Base-by-base conservation (phyloP, 2,888 invertebrate species). In the Cephus runcator region DNA sequence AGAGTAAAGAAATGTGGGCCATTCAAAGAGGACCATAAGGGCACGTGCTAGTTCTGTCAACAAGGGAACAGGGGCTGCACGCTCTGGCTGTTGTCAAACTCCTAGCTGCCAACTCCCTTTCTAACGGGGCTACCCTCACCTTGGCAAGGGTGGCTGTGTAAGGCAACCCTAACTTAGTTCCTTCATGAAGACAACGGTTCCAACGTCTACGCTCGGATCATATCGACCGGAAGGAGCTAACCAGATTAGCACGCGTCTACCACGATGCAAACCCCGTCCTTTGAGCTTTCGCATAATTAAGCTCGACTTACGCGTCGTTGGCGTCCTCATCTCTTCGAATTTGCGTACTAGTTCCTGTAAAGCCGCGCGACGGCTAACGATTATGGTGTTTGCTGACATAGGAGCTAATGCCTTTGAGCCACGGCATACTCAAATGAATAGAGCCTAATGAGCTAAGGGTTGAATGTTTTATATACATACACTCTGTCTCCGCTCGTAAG, bases 1-100 rank as follows among this genome's bases (percentile, higher is more conserved):
- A 81, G 71, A 71, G 71, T 34, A 71, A 71, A 71, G 81, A 81
- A 84, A 84, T 79, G 81, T 81, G 81, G 81, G 79, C 78, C 82
- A 83, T 84, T 84, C 71, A 81, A 75, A 75, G 79, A 75, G 82
- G 80, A 75, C 69, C 68, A 69, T 76, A 82, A 79, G 81, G 79
- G 81, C 81, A 78, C 79, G 80, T 77, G 75, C 34, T 75, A 79
- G 56, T 75, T 78, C 80, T 69, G 79, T 83, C 77, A 76, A 84
- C 80, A 75, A 79, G 73, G 75, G n/a, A 73, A 69, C 77, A 73
- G 69, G 68, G 15, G 76, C 74, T 68, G 79, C 35, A 34, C 69
- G 23, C 15, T 34, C 75, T 76, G 76, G 76, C 34, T 75, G 73
- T 80, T 77, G 76, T 77, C 80, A 78, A 79, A 75, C 79, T 76